Base-by-base conservation (phyloP, 2,797 vertebrate genomes). In the Aulostomus chinensis region DNA sequence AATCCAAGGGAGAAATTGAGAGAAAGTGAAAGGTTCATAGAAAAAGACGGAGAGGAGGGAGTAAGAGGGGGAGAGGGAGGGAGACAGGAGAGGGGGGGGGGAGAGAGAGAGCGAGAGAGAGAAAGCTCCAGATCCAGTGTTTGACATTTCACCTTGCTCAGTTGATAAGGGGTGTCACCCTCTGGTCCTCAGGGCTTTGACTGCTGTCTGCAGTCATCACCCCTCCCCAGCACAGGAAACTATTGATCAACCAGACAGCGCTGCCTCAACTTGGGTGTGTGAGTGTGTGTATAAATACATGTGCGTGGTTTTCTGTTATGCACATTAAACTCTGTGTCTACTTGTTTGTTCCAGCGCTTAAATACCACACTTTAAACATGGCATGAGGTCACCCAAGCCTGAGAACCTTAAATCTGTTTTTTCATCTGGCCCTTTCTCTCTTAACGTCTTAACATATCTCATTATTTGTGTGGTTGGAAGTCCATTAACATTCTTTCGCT, bases 71-170 rank as follows among this genome's bases (percentile, higher is more conserved):
- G 26, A 20, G 38, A 18, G n/a, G 14, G 20, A 39, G 38, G 39
- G 26, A 47, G 13, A 71, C 18, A 47, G 30, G 18, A 41, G 43
- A 47, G 26, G 45, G 26, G 54, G 25, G 52, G 18, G 45, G 43
- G 50, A 30, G 45, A 29, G 54, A 29, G 52, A 54, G 58, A 39
- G 56, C 57, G 57, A 33, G 47, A 66, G 38, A 55, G 57, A 60
- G 73, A 57, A 76, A 52, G 73, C 74, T 75, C 81, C 56, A 81
- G 76, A 86, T 86, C 81, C 81, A 86, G 73, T 80, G 85, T 85
- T 85, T 85, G 88, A 89, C 86, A 86, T 82, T 88, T 90, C 87
- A 90, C 86, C 85, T 86, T 87, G 81, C 81, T 86, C 75, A 87
- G 81, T 84, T 89, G 86, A 90, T 89, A 84, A 89, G 87, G 80